Conservation (phyloP, 2,113 vertebrate species). For the Periophthalmodon schlosseri region DNA sequence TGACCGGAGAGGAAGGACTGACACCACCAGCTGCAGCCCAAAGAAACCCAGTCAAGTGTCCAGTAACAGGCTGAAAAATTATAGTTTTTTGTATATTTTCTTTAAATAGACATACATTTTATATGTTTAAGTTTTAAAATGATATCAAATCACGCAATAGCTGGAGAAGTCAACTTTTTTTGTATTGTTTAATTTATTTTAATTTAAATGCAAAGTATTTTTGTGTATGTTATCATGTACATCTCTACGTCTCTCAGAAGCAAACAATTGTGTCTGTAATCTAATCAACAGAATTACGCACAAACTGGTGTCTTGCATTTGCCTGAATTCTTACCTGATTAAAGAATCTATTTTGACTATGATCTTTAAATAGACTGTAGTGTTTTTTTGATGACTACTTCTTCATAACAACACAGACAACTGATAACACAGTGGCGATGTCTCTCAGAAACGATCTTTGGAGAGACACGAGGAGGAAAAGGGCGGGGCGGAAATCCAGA, state of each 20-base stretch:
- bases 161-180: background rate
- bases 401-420: no score
- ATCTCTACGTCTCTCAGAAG: background rate
- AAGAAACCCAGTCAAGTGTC: constrained; percentile 2
- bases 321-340: background rate
- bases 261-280: background rate
- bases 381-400: background rate
- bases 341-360: background rate
- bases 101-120: background rate
- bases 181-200: background rate
- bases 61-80: background rate
- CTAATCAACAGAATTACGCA: background rate
- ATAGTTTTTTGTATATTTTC: background rate
- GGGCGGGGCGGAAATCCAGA: constrained; percentile 60
- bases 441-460: constrained; percentile 29
- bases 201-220: background rate
- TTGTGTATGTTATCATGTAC: background rate
- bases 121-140: background rate
- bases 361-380: background rate
- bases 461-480: background rate
- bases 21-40: constrained; percentile 46
- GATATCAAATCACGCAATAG: background rate
- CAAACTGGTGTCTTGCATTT: background rate
- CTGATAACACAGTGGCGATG: background rate
- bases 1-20: constrained; percentile 15